Base-by-base conservation (phyloP, 2,888 invertebrate species). In the Ichneumon xanthorius region DNA sequence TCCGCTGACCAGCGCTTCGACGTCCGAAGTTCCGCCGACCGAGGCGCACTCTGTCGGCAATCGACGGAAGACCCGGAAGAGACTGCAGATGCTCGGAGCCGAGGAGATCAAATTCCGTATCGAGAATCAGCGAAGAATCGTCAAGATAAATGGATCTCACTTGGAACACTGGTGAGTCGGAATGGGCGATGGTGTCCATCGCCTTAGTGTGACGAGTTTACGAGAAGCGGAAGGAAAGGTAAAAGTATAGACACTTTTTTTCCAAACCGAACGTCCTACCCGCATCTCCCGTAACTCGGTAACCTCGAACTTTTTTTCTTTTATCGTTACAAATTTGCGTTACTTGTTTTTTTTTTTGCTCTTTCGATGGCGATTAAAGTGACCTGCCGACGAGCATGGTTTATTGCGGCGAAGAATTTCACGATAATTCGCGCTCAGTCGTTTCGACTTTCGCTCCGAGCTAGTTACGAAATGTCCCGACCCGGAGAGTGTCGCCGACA, bases 71-170 rank as follows among this genome's bases (percentile, higher is more conserved):
- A 55, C n/a, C 2, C 55, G 79, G 6, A 87, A 77, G 73, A 75
- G 88, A 30, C 30, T 88, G 7, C 76, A 88, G 72, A 88, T 86
- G 87, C 84, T 87, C 55, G 87, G 86, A 4, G 87, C 82, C 16
- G 87, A 87, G 67, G 87, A 82, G 61, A 86, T 87, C 77, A 89
- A 87, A 67, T 86, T 86, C 68, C 86, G 86, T 16, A 79, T 84
- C 48, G 88, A 88, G 75, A 89, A 88, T 88, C 88, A 87, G 73
- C 85, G 87, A 50, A 83, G 84, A 48, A 89, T 88, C 73, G 63
- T 71, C 58, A 87, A 78, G 14, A 67, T 87, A 61, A 86, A 87
- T 61, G 82, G 86, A 86, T 85, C 84, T 75, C 86, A 72, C 58
- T 55, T 82, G 61, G 87, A 89, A 22, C 82, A 78, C n/a, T 65